A percentile compares a stretch with the other conserved stretches of the same genome.
Evolutionary conservation across 2,797 vertebrate species (phyloP).

Genomic region (Lagorchestes hirsutus): DNA sequence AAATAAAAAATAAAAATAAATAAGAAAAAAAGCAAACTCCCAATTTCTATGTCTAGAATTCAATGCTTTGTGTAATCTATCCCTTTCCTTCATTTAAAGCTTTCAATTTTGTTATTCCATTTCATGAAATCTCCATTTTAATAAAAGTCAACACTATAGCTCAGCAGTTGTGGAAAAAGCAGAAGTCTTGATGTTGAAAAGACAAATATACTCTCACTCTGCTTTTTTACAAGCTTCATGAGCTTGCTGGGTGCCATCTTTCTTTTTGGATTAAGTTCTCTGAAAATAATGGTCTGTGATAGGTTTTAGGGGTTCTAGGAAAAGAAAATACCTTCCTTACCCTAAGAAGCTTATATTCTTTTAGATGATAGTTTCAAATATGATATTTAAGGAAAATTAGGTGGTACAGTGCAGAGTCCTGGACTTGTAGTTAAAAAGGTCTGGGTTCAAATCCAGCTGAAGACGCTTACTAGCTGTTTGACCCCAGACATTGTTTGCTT

Average conservation of each 20-base stretch:
- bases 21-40: too few relatives aligned
- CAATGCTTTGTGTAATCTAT: background rate
- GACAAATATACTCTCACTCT: background rate
- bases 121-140: background rate
- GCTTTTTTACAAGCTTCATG: background rate
- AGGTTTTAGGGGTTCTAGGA: background rate
- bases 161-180: background rate
- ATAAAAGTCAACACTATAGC: background rate
- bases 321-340: background rate
- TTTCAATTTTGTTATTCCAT: background rate
- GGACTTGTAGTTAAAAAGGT: background rate
- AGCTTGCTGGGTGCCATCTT: background rate
- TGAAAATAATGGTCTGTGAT: background rate
- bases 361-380: background rate
- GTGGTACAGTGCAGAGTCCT: background rate
- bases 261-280: background rate
- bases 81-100: background rate
- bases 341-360: background rate
- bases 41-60: background rate
- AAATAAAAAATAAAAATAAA: too few relatives aligned
- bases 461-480: background rate
- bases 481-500: background rate
- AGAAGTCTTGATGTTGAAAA: background rate
- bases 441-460: background rate
- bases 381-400: background rate